phyloP scores from a whole-genome alignment of 2,113 vertebrate genomes.

The Muntiacus reevesi region DNA sequence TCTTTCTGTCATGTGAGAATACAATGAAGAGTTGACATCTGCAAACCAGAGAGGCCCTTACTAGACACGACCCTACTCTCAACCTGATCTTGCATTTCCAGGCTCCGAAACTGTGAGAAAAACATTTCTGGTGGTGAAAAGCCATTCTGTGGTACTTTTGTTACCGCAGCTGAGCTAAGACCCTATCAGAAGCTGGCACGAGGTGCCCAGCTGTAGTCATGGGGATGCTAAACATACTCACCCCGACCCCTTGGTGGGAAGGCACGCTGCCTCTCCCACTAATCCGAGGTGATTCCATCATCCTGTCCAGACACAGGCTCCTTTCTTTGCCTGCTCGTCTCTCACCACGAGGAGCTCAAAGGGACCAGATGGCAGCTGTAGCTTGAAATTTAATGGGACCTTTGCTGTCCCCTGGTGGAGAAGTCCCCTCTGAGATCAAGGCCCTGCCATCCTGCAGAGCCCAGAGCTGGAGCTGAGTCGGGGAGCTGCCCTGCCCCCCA shows the following conservation, averaged over 20 bases:
- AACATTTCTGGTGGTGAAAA: not conserved
- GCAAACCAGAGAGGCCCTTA: not conserved
- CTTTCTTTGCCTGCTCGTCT: not conserved
- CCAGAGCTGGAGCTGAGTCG: not conserved
- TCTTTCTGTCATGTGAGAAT: not conserved
- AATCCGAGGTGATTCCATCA: rapidly evolving
- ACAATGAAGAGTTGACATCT: not conserved
- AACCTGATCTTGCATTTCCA: not conserved
- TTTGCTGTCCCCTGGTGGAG: not conserved
- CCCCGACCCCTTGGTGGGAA: not conserved
- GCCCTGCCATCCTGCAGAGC: not conserved
- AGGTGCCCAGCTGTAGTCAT: not conserved
- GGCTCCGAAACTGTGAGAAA: not conserved
- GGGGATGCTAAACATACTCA: not conserved
- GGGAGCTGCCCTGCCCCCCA: too few relatives aligned
- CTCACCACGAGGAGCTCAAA: not conserved
- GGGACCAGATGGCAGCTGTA: not conserved
- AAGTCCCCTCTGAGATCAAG: not conserved
- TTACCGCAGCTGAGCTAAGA: not conserved
- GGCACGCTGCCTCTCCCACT: not conserved
- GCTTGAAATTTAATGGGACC: not conserved
- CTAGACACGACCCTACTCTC: not conserved
- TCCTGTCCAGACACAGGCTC: not conserved
- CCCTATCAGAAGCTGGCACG: not conserved
- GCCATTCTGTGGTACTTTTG: not conserved